A percentile compares a stretch with the other conserved stretches of the same genome.
These are phyloP conservation scores for Hirundo rustica DNA, from an alignment of 2,797 vertebrate species.

Conservation along the genomic window DNA sequence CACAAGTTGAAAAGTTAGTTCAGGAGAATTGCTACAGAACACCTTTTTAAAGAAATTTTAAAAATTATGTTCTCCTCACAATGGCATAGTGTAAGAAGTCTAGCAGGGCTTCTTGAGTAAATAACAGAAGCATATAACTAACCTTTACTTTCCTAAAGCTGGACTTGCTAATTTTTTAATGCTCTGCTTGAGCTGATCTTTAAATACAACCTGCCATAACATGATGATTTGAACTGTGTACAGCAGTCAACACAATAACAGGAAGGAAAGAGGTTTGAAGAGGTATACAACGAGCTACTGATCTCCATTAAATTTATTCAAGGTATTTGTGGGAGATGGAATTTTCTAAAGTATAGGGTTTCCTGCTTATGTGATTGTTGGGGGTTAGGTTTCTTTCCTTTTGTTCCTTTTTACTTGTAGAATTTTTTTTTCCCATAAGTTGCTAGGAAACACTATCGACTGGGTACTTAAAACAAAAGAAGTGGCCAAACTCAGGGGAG, in stretches of 20 bases:
- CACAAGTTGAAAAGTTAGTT: neutral
- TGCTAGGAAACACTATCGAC: neutral
- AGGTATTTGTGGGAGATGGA: neutral
- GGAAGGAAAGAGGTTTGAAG: neutral
- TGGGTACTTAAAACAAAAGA: neutral
- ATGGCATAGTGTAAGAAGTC: neutral
- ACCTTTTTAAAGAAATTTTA: neutral
- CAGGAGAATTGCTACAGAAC: neutral
- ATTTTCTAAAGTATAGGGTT: neutral
- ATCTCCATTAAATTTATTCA: neutral
- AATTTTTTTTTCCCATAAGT: neutral
- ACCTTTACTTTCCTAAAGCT: neutral
- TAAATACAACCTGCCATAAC: neutral
- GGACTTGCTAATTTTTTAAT: neutral
- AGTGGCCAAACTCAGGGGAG: neutral
- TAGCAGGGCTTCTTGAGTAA: neutral
- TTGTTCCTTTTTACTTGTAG: neutral
- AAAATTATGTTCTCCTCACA: neutral
- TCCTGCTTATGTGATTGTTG: neutral
- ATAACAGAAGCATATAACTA: neutral
- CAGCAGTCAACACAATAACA: neutral
- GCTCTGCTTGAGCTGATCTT: rapidly evolving
- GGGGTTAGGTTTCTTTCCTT: neutral
- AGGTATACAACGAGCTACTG: neutral
- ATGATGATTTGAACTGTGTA: neutral